Percentiles rank a stretch among this genome's conserved stretches.
Conservation (phyloP, 2,113 vertebrate species). For the Gracilinanus agilis region DNA sequence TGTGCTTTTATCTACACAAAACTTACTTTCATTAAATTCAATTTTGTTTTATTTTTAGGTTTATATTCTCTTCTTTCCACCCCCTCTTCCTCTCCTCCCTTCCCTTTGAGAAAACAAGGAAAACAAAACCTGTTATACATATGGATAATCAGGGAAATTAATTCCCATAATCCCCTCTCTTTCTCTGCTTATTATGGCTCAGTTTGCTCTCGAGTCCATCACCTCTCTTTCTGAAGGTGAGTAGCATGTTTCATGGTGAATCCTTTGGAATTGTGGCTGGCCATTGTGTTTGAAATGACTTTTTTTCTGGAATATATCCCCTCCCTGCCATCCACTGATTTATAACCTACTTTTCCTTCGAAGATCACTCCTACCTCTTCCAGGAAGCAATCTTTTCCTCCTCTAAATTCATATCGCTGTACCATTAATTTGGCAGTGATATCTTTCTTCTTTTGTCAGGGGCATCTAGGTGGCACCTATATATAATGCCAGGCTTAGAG, state of each 20-base stretch:
- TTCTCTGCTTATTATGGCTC: background rate
- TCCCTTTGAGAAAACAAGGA: background rate
- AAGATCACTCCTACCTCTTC: background rate
- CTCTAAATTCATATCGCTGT: background rate
- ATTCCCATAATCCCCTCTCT: background rate
- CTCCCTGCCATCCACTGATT: background rate
- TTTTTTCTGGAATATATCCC: background rate
- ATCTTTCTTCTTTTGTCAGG: background rate
- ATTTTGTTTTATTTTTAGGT: background rate
- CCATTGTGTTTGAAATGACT: background rate
- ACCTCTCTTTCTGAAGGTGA: background rate
- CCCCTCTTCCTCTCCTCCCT: background rate
- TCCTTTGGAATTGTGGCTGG: background rate
- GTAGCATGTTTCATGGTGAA: background rate
- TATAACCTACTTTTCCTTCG: background rate
- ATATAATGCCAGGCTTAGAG: background rate
- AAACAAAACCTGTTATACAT: background rate
- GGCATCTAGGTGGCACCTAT: background rate
- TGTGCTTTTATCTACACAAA: background rate
- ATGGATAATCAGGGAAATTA: background rate
- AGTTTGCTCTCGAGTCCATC: background rate
- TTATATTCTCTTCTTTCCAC: background rate
- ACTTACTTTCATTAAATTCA: background rate
- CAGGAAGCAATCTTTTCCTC: background rate
- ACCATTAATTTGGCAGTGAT: background rate